Conservation (phyloP, 2,888 invertebrate species). For the Phengaris alcon region DNA sequence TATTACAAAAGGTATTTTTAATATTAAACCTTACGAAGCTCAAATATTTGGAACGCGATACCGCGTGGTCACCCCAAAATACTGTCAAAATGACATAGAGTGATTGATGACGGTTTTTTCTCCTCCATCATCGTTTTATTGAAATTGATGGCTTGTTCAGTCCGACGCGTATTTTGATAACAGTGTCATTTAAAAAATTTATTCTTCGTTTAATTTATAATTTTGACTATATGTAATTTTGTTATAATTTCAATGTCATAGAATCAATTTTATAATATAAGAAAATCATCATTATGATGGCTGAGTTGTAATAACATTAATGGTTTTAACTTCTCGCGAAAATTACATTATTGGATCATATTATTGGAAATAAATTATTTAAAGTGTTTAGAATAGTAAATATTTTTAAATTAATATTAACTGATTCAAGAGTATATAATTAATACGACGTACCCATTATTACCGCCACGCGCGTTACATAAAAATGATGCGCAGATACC, state of each 20-base stretch:
- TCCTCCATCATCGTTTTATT: slow-evolving; percentile 64
- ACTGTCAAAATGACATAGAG: slow-evolving; percentile 52
- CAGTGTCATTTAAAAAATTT: slow-evolving; percentile 48
- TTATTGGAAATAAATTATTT: too few species aligned
- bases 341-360: too few species aligned
- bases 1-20: slow-evolving; percentile 35
- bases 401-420: too few species aligned
- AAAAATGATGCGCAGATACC: too few species aligned
- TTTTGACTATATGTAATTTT: not conserved
- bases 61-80: slow-evolving; percentile 44
- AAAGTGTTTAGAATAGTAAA: too few species aligned
- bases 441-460: too few species aligned
- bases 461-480: too few species aligned
- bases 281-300: too few species aligned
- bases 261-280: too few species aligned
- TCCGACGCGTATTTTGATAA: slow-evolving; percentile 44
- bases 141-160: slow-evolving; percentile 63
- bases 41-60: slow-evolving; percentile 40
- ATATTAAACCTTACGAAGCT: slow-evolving; percentile 32
- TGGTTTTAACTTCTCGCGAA: not conserved
- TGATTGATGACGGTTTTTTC: slow-evolving; percentile 61
- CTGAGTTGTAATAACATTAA: too few species aligned
- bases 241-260: too few species aligned
- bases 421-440: too few species aligned
- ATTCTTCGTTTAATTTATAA: slow-evolving; percentile 32